Percentiles rank a stretch among this genome's conserved stretches.
These are phyloP conservation scores for Crotalus adamanteus DNA, from an alignment of 2,797 vertebrate genomes.

Conservation along the genomic window DNA sequence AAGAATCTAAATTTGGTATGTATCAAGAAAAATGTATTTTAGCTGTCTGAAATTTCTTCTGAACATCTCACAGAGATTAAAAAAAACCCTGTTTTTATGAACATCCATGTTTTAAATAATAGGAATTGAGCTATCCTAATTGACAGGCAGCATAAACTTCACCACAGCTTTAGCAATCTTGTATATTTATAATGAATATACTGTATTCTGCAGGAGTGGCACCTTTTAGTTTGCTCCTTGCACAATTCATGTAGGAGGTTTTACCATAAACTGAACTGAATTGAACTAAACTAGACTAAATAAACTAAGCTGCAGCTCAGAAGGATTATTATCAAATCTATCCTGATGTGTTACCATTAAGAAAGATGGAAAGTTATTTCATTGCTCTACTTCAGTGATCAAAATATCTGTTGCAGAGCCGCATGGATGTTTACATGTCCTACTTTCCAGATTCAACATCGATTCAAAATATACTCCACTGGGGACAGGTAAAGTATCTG, in stretches of 20 bases:
- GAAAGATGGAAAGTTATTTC: not conserved
- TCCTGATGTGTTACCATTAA: not conserved
- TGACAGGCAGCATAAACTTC: not conserved
- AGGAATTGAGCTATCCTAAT: not conserved
- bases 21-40: not conserved
- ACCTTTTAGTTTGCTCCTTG: not conserved
- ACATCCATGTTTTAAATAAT: not conserved
- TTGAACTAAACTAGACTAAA: not conserved
- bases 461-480: constrained; percentile 54
- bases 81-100: not conserved
- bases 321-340: not conserved
- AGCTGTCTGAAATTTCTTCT: not conserved
- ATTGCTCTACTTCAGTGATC: not conserved
- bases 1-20: constrained; percentile 51
- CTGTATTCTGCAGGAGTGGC: not conserved
- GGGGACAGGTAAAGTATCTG: constrained; percentile 52
- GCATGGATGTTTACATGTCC: constrained; percentile 51
- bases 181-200: not conserved
- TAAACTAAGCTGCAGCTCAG: not conserved
- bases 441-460: constrained; percentile 56
- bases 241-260: not conserved
- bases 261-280: not conserved
- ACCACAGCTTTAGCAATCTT: not conserved
- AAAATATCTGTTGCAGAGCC: constrained; percentile 50
- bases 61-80: not conserved